Evolutionary conservation across 2,888 invertebrate species (phyloP).

Genomic region (Cyclophora albipunctata): DNA sequence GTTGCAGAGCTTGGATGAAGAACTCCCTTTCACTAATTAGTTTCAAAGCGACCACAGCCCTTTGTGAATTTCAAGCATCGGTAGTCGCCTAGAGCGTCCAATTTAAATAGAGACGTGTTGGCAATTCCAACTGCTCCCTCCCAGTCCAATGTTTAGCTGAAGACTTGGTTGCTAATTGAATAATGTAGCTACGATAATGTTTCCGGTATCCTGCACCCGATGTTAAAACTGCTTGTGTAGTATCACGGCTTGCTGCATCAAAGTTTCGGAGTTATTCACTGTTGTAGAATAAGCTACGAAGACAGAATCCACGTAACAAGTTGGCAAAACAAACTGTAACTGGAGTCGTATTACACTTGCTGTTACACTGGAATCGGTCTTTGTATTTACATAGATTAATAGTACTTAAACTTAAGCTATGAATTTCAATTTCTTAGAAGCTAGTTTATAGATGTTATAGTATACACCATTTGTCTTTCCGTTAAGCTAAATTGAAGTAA

Average conservation of each 20-base stretch:
- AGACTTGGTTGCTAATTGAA: constrained; percentile 54
- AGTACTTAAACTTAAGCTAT: constrained; percentile 7
- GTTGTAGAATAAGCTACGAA: constrained; percentile 21
- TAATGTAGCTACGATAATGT: constrained; percentile 36
- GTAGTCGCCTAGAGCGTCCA: constrained; percentile 52
- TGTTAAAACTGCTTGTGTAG: constrained; percentile 57
- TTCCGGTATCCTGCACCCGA: constrained; percentile 44
- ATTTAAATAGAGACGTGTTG: constrained; percentile 61
- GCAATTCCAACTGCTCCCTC: constrained; percentile 49
- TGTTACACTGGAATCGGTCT: constrained; percentile 26
- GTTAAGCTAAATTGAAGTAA: too few relatives aligned
- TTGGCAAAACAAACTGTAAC: constrained; percentile 4
- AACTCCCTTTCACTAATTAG: constrained; percentile 64
- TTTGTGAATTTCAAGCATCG: constrained; percentile 69
- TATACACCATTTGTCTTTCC: too few relatives aligned
- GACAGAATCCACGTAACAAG: constrained; percentile 37
- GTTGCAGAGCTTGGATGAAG: constrained; percentile 51
- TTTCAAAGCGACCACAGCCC: constrained; percentile 68
- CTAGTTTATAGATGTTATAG: background rate
- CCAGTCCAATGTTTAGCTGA: constrained; percentile 49
- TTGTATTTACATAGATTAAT: constrained; percentile 10
- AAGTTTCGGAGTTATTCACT: constrained; percentile 38
- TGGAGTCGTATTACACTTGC: background rate
- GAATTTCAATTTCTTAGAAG: constrained; percentile 5
- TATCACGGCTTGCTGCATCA: constrained; percentile 74